Percentiles rank a stretch among this genome's conserved stretches.
Conservation (phyloP, 2,888 invertebrate genomes). For the Cristatella mucedo region DNA sequence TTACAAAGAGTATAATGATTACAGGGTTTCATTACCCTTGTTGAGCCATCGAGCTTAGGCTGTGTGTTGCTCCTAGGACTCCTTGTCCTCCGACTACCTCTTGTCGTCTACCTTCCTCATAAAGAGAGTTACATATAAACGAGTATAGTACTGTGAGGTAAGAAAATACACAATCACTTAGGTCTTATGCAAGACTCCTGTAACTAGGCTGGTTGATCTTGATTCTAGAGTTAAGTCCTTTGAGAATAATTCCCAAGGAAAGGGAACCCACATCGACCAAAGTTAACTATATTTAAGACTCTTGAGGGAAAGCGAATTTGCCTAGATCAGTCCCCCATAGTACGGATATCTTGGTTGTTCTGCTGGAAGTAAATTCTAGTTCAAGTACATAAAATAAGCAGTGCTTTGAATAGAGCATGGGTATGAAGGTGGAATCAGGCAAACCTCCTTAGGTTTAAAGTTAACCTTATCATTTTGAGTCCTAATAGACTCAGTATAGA, state of each 20-base stretch:
- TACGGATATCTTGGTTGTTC: slow-evolving; percentile 54
- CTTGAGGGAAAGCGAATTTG: slow-evolving; percentile 18
- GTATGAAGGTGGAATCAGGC: slow-evolving; percentile 56
- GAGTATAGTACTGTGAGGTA: slow-evolving; percentile 14
- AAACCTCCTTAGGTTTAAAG: slow-evolving; percentile 44
- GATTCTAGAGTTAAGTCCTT: slow-evolving; percentile 23
- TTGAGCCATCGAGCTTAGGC: no score
- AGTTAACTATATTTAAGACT: slow-evolving; percentile 15
- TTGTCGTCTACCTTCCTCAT: no score
- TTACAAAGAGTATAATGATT: no score
- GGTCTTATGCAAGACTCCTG: slow-evolving; percentile 11
- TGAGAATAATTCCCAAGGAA: slow-evolving; percentile 25
- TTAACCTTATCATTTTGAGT: slow-evolving; percentile 53
- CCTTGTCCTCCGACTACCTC: no score
- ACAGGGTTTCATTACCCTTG: no score
- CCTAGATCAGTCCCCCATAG: slow-evolving; percentile 15
- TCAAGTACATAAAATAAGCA: slow-evolving; percentile 57
- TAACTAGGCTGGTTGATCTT: slow-evolving; percentile 10
- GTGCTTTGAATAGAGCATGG: slow-evolving; percentile 60
- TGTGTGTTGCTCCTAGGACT: no score
- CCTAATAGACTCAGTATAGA: slow-evolving; percentile 60
- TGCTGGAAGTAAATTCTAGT: slow-evolving; percentile 50
- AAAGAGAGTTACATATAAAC: slow-evolving; percentile 12
- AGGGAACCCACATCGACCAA: slow-evolving; percentile 20
- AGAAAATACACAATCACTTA: slow-evolving; percentile 12